These are phyloP conservation scores for Equus quagga DNA, from an alignment of 2,113 vertebrate species.

Conservation along the genomic window DNA sequence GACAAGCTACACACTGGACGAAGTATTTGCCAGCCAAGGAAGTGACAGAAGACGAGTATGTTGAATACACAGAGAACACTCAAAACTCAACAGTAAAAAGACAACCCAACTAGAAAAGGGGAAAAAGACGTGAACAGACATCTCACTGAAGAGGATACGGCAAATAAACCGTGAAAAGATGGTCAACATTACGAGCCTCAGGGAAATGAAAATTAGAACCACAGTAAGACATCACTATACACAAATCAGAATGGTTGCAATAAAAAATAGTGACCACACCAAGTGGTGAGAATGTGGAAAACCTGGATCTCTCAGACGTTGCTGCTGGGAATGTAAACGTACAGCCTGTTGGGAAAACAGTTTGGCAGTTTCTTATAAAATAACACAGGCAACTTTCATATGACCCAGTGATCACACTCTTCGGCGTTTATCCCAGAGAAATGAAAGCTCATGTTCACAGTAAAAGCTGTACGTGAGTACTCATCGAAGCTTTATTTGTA, in stretches of 20 bases:
- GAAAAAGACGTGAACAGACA: neutral
- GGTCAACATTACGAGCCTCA: neutral
- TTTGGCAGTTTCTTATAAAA: neutral
- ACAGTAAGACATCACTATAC: too few species aligned
- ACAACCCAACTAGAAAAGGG: neutral
- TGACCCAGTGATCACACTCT: neutral
- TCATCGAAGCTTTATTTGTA: neutral
- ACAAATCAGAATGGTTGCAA: neutral
- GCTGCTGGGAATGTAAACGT: neutral
- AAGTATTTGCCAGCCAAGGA: neutral
- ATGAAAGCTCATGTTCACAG: neutral
- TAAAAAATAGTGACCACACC: too few species aligned
- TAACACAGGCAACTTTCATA: neutral
- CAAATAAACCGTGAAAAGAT: neutral
- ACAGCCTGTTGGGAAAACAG: neutral
- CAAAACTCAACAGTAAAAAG: neutral
- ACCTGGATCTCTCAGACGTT: rapidly evolving
- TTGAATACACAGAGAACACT: neutral
- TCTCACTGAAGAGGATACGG: neutral
- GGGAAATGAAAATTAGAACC: neutral
- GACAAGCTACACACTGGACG: too few species aligned
- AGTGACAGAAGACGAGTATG: neutral
- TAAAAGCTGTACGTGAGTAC: neutral
- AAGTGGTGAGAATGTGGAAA: neutral
- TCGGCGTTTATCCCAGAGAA: neutral